Evolutionary conservation across 2,113 vertebrate genomes (phyloP).

Genomic region (Pelecanoides urinatrix): DNA sequence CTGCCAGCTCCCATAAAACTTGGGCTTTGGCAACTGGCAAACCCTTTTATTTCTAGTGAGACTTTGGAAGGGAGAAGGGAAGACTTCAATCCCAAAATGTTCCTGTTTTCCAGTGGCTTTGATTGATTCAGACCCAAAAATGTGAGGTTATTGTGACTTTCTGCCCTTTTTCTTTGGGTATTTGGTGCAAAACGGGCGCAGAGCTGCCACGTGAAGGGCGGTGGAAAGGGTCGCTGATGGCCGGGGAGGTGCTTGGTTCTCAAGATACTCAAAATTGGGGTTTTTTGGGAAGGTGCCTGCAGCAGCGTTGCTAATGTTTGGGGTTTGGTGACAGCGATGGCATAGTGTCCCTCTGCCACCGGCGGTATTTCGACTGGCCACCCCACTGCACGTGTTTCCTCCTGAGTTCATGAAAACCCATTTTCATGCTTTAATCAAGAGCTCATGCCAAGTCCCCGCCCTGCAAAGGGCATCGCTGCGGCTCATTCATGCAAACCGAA

Average conservation of each 20-base stretch:
- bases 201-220: not conserved
- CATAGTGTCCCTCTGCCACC: not conserved
- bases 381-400: not conserved
- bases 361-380: not conserved
- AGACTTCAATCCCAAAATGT: not conserved
- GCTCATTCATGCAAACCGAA: not conserved
- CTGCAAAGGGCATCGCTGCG: rapidly evolving
- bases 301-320: not conserved
- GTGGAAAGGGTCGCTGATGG: not conserved
- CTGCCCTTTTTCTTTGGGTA: not conserved
- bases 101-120: not conserved
- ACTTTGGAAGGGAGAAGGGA: not conserved
- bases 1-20: not conserved
- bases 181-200: not conserved
- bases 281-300: not conserved
- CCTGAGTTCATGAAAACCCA: not conserved
- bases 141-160: not conserved
- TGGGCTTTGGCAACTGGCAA: not conserved
- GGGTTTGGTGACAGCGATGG: not conserved
- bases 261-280: rapidly evolving
- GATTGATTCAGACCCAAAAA: not conserved
- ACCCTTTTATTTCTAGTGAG: not conserved
- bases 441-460: not conserved
- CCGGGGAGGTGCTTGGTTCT: not conserved
- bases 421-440: not conserved